Evolutionary conservation across 2,113 vertebrate genomes (phyloP).

Genomic region (Fukomys damarensis): DNA sequence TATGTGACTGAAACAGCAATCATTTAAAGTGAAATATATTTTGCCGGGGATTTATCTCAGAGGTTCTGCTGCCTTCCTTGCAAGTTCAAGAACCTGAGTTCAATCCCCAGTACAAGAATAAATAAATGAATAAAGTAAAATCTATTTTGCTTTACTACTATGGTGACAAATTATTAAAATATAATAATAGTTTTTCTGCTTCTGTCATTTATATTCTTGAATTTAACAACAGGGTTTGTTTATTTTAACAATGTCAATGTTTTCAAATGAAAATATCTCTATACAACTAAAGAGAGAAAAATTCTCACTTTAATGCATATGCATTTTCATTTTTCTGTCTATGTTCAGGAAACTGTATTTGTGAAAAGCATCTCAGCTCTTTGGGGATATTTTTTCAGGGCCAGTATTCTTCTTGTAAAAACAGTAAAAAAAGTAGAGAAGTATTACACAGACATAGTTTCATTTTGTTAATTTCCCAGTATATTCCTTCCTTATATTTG

Average conservation of each 20-base stretch:
- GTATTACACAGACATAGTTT: neutral
- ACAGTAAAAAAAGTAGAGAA: neutral
- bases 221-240: neutral
- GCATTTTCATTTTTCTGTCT: neutral
- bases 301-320: neutral
- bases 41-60: too few relatives aligned
- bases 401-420: constrained; percentile 58
- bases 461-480: constrained; percentile 48
- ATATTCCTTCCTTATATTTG: constrained; percentile 63
- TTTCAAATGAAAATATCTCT: constrained; percentile 44
- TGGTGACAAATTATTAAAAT: constrained; percentile 31
- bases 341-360: neutral
- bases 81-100: too few relatives aligned
- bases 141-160: neutral
- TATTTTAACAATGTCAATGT: neutral
- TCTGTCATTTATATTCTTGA: constrained; percentile 11
- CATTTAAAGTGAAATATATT: constrained; percentile 47
- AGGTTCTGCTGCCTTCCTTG: too few relatives aligned
- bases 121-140: constrained; percentile 51
- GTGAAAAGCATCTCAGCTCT: neutral
- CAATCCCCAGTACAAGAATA: too few relatives aligned
- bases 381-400: constrained; percentile 49
- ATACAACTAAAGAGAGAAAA: neutral
- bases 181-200: neutral
- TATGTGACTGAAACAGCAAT: neutral